phyloP scores from a whole-genome alignment of 2,888 invertebrate species.

The Pomacea canaliculata region DNA sequence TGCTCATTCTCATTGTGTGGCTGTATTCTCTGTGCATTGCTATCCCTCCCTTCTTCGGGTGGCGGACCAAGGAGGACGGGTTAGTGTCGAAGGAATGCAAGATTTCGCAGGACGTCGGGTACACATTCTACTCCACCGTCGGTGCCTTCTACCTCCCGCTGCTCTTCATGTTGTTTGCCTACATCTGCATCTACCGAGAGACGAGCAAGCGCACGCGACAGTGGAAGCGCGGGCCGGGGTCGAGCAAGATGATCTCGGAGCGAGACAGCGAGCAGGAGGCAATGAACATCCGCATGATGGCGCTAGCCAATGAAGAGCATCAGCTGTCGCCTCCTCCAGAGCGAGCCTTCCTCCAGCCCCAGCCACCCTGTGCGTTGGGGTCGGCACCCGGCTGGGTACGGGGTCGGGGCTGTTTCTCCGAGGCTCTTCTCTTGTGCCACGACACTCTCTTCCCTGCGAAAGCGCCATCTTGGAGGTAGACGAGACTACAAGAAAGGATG shows the following conservation, averaged over 20 bases:
- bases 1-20: conserved; percentile 81
- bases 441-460: conserved; percentile 14
- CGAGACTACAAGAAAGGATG: conserved; percentile 22
- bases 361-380: neutral
- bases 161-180: conserved; percentile 54
- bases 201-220: conserved; percentile 47
- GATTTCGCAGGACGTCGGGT: conserved; percentile 51
- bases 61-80: conserved; percentile 34
- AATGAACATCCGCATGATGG: conserved; percentile 22
- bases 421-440: conserved; percentile 12
- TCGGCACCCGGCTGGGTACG: conserved; percentile 5
- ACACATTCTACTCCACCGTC: conserved; percentile 60
- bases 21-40: conserved; percentile 69
- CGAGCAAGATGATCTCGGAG: conserved; percentile 38
- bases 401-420: conserved; percentile 19
- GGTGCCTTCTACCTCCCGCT: conserved; percentile 61
- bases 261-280: conserved; percentile 27
- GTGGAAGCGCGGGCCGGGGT: conserved; percentile 48
- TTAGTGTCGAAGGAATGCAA: conserved; percentile 36
- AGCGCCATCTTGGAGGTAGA: conserved; percentile 26
- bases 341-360: neutral
- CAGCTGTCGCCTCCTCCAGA: neutral
- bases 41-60: conserved; percentile 51
- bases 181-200: conserved; percentile 54
- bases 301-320: conserved; percentile 19